These are phyloP conservation scores for Sisyra terminalis DNA, from an alignment of 2,888 invertebrate species.

Conservation along the genomic window DNA sequence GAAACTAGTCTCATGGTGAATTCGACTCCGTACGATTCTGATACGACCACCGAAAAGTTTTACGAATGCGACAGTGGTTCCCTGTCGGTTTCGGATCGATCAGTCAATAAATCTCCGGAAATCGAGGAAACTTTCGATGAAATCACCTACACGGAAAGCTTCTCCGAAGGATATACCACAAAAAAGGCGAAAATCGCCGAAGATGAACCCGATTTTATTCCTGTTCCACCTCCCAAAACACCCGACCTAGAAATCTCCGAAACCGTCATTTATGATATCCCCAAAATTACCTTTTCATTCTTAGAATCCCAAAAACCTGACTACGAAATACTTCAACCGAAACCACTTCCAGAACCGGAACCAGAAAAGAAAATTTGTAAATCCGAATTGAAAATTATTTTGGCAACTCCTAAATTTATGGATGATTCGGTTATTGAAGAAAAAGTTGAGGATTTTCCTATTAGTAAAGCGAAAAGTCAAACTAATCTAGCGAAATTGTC, in stretches of 20 bases:
- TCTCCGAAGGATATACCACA: slow-evolving; percentile 10
- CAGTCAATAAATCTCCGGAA: not conserved
- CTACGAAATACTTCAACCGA: slow-evolving; percentile 15
- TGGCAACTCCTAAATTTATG: not conserved
- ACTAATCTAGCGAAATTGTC: not conserved
- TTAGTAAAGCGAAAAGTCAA: slow-evolving; percentile 5
- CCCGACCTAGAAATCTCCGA: slow-evolving; percentile 4
- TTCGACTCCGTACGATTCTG: slow-evolving; percentile 1
- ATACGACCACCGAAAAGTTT: slow-evolving; percentile 4
- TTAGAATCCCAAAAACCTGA: slow-evolving; percentile 16
- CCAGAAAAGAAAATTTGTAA: slow-evolving; percentile 4
- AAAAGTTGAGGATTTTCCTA: not conserved
- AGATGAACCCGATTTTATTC: slow-evolving; percentile 12
- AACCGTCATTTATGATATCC: slow-evolving; percentile 21
- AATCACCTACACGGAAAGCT: not conserved
- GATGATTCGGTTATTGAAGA: not conserved
- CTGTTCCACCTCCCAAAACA: slow-evolving; percentile 5
- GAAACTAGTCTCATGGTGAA: not conserved
- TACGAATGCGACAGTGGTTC: slow-evolving; percentile 2
- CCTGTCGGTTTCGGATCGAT: not conserved
- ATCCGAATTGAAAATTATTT: slow-evolving; percentile 4
- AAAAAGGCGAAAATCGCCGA: slow-evolving; percentile 11
- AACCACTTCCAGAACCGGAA: not conserved
- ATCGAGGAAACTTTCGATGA: slow-evolving; percentile 4
- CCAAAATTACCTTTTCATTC: slow-evolving; percentile 26